Evolutionary conservation across 2,113 vertebrate species (phyloP).

Genomic region (Petromus typicus): DNA sequence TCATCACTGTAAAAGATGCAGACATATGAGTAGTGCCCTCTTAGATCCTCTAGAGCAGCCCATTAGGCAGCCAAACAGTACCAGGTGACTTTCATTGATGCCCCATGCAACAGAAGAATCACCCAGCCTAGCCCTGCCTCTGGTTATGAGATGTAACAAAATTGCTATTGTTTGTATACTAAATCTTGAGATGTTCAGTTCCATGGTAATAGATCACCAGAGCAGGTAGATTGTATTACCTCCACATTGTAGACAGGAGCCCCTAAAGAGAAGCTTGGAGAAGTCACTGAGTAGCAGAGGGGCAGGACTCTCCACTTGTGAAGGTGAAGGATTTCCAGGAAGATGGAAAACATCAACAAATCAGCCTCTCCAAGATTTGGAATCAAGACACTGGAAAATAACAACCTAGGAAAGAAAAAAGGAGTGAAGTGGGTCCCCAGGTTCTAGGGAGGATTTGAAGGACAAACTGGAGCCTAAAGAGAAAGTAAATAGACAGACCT

Average conservation of each 20-base stretch:
- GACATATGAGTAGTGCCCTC: background rate
- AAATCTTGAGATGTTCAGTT: background rate
- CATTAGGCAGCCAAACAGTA: too few species aligned
- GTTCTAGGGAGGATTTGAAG: background rate
- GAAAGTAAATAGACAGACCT: background rate
- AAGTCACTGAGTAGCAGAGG: background rate
- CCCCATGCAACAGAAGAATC: background rate
- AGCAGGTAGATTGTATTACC: background rate
- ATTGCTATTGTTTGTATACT: background rate
- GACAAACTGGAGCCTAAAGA: background rate
- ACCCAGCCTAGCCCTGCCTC: background rate
- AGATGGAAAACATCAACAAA: background rate
- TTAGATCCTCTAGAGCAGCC: background rate
- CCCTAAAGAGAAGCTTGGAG: background rate
- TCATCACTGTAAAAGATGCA: background rate
- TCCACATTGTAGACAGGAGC: background rate
- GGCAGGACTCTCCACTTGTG: background rate
- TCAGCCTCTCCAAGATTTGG: background rate
- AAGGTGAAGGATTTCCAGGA: background rate
- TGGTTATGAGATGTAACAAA: background rate
- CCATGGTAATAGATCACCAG: background rate
- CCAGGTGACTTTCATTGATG: background rate
- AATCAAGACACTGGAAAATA: background rate
- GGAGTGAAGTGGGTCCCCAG: background rate
- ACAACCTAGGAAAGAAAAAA: background rate